These are phyloP conservation scores for Parnassius glacialis DNA, from an alignment of 2,888 invertebrate species.

Conservation along the genomic window DNA sequence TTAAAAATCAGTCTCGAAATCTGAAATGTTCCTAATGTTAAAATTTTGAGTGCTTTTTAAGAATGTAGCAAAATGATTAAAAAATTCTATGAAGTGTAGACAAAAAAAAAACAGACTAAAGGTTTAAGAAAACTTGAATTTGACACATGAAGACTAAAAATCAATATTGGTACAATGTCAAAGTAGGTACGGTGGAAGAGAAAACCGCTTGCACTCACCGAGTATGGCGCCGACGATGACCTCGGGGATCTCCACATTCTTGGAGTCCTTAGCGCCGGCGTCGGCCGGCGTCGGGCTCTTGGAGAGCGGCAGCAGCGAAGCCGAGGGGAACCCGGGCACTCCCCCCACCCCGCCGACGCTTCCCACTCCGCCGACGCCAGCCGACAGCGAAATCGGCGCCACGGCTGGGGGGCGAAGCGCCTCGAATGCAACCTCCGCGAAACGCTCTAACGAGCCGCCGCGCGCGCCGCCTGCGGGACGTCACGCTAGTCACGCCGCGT, in stretches of 20 bases:
- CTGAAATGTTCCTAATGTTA: too few relatives aligned
- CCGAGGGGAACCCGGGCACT: constrained; percentile 84
- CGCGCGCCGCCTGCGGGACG: constrained; percentile 75
- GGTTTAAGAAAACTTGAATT: too few relatives aligned
- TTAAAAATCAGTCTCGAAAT: too few relatives aligned
- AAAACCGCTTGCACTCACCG: constrained; percentile 79
- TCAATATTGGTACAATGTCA: too few relatives aligned
- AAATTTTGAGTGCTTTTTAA: too few relatives aligned
- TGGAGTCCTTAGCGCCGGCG: constrained; percentile 88
- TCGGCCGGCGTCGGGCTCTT: constrained; percentile 91
- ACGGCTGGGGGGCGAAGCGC: constrained; percentile 84
- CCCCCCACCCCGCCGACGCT: constrained; percentile 64
- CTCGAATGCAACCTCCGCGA: constrained; percentile 88
- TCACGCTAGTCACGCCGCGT: constrained; percentile 49
- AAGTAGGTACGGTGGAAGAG: too few relatives aligned
- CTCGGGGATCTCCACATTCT: constrained; percentile 97
- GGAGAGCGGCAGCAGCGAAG: constrained; percentile 86
- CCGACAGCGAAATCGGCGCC: constrained; percentile 93
- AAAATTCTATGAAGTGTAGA: too few relatives aligned
- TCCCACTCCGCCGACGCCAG: constrained; percentile 73
- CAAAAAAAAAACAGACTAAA: too few relatives aligned
- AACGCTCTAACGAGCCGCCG: constrained; percentile 85
- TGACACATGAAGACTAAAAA: too few relatives aligned
- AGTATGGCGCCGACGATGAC: constrained; percentile 98
- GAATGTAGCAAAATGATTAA: too few relatives aligned